Base-by-base conservation (phyloP, 2,888 invertebrate genomes). In the Drosophila parthenogenetica region DNA sequence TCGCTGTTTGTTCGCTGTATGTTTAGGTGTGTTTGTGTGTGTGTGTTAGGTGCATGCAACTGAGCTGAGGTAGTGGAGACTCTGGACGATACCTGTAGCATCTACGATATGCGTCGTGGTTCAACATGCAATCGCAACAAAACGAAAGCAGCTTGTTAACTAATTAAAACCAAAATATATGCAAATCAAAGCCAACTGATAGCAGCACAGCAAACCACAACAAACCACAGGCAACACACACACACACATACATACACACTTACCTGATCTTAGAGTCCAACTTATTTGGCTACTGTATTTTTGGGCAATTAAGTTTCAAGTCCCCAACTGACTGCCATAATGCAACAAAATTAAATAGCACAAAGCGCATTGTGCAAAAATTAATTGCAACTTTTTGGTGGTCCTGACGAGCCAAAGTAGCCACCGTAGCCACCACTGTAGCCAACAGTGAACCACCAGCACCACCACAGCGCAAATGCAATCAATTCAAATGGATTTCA, bases 101-200 rank as follows among this genome's bases (percentile, higher is more conserved):
- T 81, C 87, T 85, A 87, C 84, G 88, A 86, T 86, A 88, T 71
- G 87, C 89, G 87, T 83, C 88, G 76, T 76, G 87, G 72, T 79
- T 86, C 79, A 87, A 89, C 90, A 89, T 89, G 90, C 90, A 90
- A 90, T 89, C 83, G 79, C 73, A 81, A 65, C 72, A 89, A 89
- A 89, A 89, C 85, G 79, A 87, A 89, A 90, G 90, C 89, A 90
- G 90, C 89, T 90, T 90, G 89, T 90, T 90, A 90, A 89, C 90
- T 90, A 90, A 90, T 90, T 90, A 91, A 90, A 90, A 89, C 84
- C 89, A 70, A 90, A 90, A 90, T 91, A 87, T 90, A 91, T 91
- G 90, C 91, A 90, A 90, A 90, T 91, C 89, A 90, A 89, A 87
- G 80, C 65, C 77, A 60, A 66, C 77, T 74, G 74, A 73, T 69